These are phyloP conservation scores for Petrolisthes manimaculis DNA, from an alignment of 2,888 invertebrate genomes.

Conservation along the genomic window DNA sequence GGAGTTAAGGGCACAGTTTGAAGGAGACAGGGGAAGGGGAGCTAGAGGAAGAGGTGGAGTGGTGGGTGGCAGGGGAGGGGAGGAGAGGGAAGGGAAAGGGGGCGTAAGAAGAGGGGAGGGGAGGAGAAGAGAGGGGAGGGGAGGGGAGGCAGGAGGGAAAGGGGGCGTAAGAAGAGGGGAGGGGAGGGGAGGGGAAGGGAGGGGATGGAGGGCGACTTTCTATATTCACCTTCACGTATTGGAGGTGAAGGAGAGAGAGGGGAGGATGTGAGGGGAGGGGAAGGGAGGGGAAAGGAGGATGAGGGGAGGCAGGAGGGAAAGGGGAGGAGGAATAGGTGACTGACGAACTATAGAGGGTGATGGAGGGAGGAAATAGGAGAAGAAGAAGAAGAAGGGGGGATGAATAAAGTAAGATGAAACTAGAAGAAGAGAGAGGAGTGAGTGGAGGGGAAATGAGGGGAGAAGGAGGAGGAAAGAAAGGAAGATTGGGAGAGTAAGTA, in stretches of 20 bases:
- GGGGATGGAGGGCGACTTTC: conserved; percentile 13
- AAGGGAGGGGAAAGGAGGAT: neutral
- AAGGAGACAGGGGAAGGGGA: neutral
- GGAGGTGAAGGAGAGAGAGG: neutral
- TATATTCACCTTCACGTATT: conserved; percentile 5
- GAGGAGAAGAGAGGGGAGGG: conserved; percentile 6
- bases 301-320: too few species aligned
- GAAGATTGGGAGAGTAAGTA: neutral
- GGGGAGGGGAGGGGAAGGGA: conserved; percentile 11
- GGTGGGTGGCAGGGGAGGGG: neutral
- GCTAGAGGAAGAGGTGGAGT: neutral
- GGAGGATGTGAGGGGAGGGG: neutral
- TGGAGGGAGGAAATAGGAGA: conserved; percentile 7
- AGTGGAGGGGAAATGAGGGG: conserved; percentile 5
- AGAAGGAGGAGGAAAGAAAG: conserved; percentile 11
- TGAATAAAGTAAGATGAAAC: neutral
- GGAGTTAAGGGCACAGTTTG: neutral
- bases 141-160: neutral
- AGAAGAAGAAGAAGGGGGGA: neutral
- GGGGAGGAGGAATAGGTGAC: neutral
- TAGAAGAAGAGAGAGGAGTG: neutral
- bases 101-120: neutral
- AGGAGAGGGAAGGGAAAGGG: neutral
- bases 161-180: neutral
- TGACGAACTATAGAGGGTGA: too few species aligned